Conservation (phyloP, 1,140 invertebrate species). For the Hirudo medicinalis region DNA sequence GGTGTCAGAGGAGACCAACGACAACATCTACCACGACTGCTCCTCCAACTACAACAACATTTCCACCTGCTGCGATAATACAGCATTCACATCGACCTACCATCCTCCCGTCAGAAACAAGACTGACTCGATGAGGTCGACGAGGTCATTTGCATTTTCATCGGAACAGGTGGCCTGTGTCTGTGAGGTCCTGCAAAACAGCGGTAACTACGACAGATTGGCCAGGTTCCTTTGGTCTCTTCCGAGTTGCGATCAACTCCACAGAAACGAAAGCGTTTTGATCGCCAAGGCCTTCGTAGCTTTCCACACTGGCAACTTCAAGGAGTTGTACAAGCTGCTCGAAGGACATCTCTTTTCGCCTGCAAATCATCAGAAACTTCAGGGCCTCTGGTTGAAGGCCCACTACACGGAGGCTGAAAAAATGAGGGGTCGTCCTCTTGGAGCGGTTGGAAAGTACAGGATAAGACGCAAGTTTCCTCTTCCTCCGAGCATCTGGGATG, state of each 20-base stretch:
- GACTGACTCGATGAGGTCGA: neutral
- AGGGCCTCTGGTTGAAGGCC: conserved; percentile 57
- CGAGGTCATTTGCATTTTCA: conserved; percentile 56
- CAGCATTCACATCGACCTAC: neutral
- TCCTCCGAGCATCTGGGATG: conserved; percentile 95
- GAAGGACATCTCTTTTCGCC: conserved; percentile 88
- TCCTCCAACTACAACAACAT: neutral
- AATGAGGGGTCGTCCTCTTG: conserved; percentile 74
- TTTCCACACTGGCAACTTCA: conserved; percentile 60
- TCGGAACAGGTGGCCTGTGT: conserved; percentile 97
- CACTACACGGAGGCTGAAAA: conserved; percentile 83
- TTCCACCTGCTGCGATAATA: neutral
- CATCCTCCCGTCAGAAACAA: conserved; percentile 2
- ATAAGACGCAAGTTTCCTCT: conserved; percentile 93
- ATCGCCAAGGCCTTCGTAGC: conserved; percentile 96
- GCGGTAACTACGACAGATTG: conserved; percentile 88
- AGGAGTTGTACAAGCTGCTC: conserved; percentile 85
- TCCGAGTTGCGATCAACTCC: conserved; percentile 84
- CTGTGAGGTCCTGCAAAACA: conserved; percentile 93
- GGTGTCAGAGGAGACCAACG: neutral
- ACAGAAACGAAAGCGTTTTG: conserved; percentile 78
- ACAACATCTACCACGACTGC: neutral
- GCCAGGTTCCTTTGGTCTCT: conserved; percentile 93
- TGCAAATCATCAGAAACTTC: conserved; percentile 88
- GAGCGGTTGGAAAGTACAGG: conserved; percentile 84